Conservation (phyloP, 2,888 invertebrate genomes). For the Nomada fucata region DNA sequence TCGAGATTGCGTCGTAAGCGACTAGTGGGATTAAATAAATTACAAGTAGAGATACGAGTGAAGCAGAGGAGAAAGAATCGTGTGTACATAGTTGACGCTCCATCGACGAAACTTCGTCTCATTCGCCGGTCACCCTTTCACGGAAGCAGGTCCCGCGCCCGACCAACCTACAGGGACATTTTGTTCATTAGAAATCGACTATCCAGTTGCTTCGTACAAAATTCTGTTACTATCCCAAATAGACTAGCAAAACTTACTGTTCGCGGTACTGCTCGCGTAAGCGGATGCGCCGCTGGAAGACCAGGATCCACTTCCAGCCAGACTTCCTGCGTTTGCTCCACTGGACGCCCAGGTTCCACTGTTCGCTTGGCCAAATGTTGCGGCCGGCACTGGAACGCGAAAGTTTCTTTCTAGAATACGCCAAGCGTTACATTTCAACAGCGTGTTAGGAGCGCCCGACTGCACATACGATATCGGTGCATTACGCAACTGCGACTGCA, state of each 20-base stretch:
- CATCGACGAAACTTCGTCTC: not conserved
- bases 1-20: not conserved
- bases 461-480: no score
- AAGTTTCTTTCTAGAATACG: not conserved
- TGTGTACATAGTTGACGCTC: not conserved
- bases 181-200: not conserved
- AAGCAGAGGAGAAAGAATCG: not conserved
- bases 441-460: no score
- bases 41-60: not conserved
- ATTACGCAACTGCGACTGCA: constrained; percentile 22
- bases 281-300: constrained; percentile 61
- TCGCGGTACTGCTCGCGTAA: constrained; percentile 53
- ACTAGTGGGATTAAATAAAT: constrained; percentile 20
- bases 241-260: constrained; percentile 47
- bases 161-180: constrained; percentile 12
- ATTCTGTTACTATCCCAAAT: no score
- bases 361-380: constrained; percentile 20
- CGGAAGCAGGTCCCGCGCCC: constrained; percentile 3
- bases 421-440: no score
- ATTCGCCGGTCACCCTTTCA: constrained; percentile 36
- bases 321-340: constrained; percentile 31
- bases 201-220: not conserved
- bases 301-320: constrained; percentile 57
- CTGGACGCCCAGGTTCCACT: constrained; percentile 50
- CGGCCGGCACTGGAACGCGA: constrained; percentile 15